These are phyloP conservation scores for Trachymyrmex septentrionalis DNA, from an alignment of 1,140 invertebrate genomes.

Conservation along the genomic window DNA sequence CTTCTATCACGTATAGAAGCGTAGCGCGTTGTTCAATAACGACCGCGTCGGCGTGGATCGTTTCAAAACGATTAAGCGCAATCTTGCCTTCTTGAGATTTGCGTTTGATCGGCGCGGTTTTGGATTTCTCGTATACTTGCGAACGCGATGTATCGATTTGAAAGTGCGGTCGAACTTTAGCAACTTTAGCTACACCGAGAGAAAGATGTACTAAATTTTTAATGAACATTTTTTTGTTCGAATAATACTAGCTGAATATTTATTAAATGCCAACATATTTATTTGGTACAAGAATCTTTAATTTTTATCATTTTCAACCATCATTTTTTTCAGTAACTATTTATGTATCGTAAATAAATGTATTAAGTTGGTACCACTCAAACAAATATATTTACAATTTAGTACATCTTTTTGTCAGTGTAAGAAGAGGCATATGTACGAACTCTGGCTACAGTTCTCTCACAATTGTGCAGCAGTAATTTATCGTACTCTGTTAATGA, in stretches of 20 bases:
- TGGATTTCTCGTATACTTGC: not conserved
- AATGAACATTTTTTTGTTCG: no score
- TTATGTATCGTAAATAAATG: no score
- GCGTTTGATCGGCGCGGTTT: not conserved
- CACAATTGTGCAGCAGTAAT: constrained; percentile 31
- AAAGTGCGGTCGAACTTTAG: not conserved
- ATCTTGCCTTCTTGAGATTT: not conserved
- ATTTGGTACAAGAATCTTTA: no score
- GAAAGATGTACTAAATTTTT: no score
- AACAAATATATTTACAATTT: no score
- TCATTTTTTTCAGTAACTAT: no score
- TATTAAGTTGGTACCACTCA: no score
- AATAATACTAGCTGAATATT: no score
- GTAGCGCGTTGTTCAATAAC: not conserved
- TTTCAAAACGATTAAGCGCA: constrained; percentile 7
- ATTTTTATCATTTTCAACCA: no score
- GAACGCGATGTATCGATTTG: not conserved
- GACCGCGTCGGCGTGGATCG: not conserved
- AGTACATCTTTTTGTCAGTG: no score
- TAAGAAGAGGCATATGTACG: not conserved
- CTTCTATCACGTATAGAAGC: constrained; percentile 37
- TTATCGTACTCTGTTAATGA: constrained; percentile 47
- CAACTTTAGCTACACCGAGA: not conserved
- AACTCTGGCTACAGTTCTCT: constrained; percentile 3
- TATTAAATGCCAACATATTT: no score